These are phyloP conservation scores for Syngnathus rostellatus DNA, from an alignment of 2,797 vertebrate species.

Conservation along the genomic window DNA sequence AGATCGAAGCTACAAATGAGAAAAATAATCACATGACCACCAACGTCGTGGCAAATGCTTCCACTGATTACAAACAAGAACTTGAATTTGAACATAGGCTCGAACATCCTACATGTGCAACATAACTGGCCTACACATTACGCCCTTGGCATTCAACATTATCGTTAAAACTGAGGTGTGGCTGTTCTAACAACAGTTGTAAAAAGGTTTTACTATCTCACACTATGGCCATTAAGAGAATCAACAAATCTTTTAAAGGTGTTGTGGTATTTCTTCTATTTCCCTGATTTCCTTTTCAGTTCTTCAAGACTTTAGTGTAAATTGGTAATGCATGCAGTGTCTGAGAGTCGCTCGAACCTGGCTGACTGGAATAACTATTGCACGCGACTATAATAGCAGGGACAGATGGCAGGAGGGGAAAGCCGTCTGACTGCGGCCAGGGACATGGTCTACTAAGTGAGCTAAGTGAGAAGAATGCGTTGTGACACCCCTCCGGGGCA, in stretches of 20 bases:
- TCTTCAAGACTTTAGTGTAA: background rate
- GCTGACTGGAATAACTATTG: slow-evolving; percentile 36
- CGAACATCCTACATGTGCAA: no score
- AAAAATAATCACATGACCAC: slow-evolving; percentile 76
- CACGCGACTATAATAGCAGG: slow-evolving; percentile 29
- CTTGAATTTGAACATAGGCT: background rate
- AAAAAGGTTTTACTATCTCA: background rate
- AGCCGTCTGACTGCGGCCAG: slow-evolving; percentile 53
- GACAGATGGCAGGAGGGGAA: slow-evolving; percentile 54
- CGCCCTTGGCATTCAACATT: no score
- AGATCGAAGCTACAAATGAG: slow-evolving; percentile 73
- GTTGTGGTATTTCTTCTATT: background rate
- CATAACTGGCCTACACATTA: no score
- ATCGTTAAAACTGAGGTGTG: no score
- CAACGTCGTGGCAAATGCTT: slow-evolving; percentile 52
- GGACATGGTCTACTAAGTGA: slow-evolving; percentile 38
- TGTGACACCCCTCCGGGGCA: slow-evolving; percentile 60
- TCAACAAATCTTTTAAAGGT: background rate
- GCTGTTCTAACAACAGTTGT: no score
- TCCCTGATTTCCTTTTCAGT: background rate
- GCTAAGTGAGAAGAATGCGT: slow-evolving; percentile 54
- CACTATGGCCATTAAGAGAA: background rate
- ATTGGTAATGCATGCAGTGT: background rate
- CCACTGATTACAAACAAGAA: background rate
- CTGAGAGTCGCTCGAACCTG: slow-evolving; percentile 20